Percentiles rank a stretch among this genome's conserved stretches.
Conservation (phyloP, 2,113 vertebrate genomes). For the Alethe castanea region DNA sequence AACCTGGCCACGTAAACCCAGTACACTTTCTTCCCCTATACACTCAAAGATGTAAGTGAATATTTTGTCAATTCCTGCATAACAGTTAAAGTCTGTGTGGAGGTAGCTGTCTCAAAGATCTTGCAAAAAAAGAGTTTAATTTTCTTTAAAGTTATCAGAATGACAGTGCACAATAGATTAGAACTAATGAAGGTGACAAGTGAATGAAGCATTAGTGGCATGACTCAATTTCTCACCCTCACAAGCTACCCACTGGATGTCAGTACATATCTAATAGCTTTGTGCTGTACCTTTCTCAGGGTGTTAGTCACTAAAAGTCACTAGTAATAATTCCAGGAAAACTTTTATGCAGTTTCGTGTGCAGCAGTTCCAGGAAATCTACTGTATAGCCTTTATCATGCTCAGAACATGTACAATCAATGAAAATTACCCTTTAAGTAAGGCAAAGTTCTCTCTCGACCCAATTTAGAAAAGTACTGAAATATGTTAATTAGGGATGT, state of each 20-base stretch:
- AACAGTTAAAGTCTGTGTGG: rapidly evolving
- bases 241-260: not conserved
- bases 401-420: not conserved
- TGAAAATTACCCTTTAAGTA: not conserved
- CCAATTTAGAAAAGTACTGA: not conserved
- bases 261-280: not conserved
- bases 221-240: not conserved
- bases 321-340: not conserved
- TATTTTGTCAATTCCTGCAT: not conserved
- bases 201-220: not conserved
- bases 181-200: not conserved
- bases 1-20: not conserved
- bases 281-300: not conserved
- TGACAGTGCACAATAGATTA: not conserved
- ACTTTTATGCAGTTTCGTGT: not conserved
- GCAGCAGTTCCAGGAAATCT: slow-evolving; percentile 2
- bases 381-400: not conserved
- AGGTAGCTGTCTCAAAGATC: not conserved
- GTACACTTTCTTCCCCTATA: not conserved
- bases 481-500: not conserved
- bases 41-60: not conserved
- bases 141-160: not conserved
- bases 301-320: not conserved
- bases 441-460: not conserved
- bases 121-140: not conserved